Evolutionary conservation across 2,113 vertebrate species (phyloP).

Genomic region (Sinosuthora webbiana): DNA sequence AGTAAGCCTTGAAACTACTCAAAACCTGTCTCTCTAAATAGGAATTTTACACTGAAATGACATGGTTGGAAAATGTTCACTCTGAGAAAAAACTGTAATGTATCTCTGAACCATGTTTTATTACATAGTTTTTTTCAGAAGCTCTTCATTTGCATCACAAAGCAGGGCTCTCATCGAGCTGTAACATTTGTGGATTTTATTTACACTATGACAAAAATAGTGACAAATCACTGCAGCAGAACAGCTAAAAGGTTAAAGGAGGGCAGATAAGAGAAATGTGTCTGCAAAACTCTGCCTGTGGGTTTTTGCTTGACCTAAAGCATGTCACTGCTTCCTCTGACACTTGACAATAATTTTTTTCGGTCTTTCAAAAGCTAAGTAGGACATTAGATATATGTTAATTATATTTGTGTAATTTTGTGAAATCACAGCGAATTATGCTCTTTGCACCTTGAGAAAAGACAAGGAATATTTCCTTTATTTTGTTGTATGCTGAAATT

Average conservation of each 20-base stretch:
- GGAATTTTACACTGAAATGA: not conserved
- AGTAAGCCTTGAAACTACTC: not conserved
- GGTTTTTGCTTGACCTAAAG: not conserved
- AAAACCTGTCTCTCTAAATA: not conserved
- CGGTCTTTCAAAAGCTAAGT: not conserved
- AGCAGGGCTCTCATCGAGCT: not conserved
- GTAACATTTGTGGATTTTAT: not conserved
- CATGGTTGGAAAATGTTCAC: not conserved
- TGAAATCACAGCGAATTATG: not conserved
- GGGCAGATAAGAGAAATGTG: not conserved
- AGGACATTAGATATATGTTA: not conserved
- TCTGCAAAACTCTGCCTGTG: not conserved
- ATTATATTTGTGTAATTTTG: not conserved
- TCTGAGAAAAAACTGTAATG: not conserved
- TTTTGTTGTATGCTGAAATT: not conserved
- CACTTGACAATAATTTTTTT: not conserved
- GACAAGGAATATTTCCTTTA: not conserved
- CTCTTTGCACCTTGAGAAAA: not conserved
- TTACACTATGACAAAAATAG: not conserved
- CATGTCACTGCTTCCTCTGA: not conserved
- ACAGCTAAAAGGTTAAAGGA: not conserved
- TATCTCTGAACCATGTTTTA: not conserved
- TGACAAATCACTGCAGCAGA: not conserved
- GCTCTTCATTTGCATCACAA: not conserved
- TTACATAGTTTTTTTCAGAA: not conserved